Percentiles rank a stretch among this genome's conserved stretches.
phyloP scores from a whole-genome alignment of 2,113 vertebrate species.

The Hemibagrus wyckioides region DNA sequence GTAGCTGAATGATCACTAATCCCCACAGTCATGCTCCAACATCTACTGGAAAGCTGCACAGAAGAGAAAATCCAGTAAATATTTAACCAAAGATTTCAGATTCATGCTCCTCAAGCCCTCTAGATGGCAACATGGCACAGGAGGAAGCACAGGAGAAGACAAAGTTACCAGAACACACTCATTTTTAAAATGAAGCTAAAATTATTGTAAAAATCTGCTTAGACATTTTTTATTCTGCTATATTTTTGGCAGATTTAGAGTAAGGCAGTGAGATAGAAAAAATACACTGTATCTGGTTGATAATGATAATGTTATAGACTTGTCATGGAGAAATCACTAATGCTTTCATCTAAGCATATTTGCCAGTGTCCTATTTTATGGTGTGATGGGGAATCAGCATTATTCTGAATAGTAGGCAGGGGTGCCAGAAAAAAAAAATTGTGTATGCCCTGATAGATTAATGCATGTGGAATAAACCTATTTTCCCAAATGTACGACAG shows the following conservation, averaged over 20 bases:
- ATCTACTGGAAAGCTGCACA: no score
- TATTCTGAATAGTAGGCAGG: no score
- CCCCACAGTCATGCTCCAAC: no score
- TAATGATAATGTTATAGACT: not conserved
- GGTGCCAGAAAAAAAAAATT: not conserved
- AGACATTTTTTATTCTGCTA: not conserved
- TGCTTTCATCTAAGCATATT: not conserved
- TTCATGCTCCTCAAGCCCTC: not conserved
- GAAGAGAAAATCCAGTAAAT: not conserved
- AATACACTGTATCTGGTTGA: no score
- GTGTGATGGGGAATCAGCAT: not conserved
- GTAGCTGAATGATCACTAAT: no score
- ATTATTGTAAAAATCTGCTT: not conserved
- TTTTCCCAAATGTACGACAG: no score
- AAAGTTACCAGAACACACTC: not conserved
- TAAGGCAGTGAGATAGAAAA: not conserved
- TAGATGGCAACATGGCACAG: not conserved
- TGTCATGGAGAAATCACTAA: no score
- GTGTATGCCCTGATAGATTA: not conserved
- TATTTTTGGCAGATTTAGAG: not conserved
- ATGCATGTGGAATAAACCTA: not conserved
- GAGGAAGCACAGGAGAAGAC: not conserved
- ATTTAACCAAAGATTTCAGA: not conserved
- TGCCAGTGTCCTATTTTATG: not conserved
- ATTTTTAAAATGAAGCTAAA: not conserved